Evolutionary conservation across 1,140 invertebrate species (phyloP), one percentile per base, ranked within the genome.

Genomic region (Dolichoris vasculosae): DNA sequence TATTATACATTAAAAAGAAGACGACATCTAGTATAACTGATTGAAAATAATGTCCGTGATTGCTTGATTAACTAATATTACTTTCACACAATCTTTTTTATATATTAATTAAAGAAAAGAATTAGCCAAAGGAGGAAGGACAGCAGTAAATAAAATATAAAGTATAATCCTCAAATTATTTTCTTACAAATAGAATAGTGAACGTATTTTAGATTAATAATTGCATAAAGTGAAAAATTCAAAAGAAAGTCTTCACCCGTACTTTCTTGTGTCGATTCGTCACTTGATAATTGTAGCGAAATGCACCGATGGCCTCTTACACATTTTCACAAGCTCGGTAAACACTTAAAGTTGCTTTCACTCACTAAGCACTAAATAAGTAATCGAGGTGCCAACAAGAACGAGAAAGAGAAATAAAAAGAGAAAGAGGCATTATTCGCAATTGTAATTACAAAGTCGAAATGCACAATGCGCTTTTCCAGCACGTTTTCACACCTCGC

Each of bases 301-400:
- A 69, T 69, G 67, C 67, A 17, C 67, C 55, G 2, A 20, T 59
- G 55, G 55, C 55, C 55, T 59, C 55, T 51, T 2, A 3, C 9
- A 26, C 55, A 23, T 59, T 59, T 59, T 59, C 55, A 26, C 55
- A 26, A 55, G 51, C 51, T 55, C 15, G 51, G 51, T 17, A 55
- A 55, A 2, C 51, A 20, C 30, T 17, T 17, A 17, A 23, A 69
- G 69, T 43, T 63, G 83, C 69, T 83, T 83, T 71, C 63, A 64
- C 81, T 83, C 46, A n/a, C 20, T 13, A 26, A 23, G 48, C 55
- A 4, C 23, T 13, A 26, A 59, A 2, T 26, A 59, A 26, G 23
- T 59, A 59, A 20, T 20, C 51, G 51, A 11, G n/a, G n/a, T n/a
- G n/a, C n/a, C n/a, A n/a, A n/a, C n/a, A n/a, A n/a, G n/a, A n/a